A percentile compares a stretch with the other conserved stretches of the same genome.
Evolutionary conservation across 1,140 invertebrate genomes (phyloP).

Genomic region (Oryzaephilus surinamensis): DNA sequence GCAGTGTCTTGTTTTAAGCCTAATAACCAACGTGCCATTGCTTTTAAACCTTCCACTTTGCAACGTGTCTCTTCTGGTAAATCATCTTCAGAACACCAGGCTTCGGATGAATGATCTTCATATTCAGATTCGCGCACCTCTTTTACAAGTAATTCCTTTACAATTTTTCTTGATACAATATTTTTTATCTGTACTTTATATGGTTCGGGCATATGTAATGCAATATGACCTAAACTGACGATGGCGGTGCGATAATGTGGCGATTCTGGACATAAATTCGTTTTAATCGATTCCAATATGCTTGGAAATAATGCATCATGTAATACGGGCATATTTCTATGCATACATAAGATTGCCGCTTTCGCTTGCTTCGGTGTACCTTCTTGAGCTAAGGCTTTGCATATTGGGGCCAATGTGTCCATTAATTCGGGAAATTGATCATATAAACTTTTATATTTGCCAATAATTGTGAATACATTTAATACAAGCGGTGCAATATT

Average conservation of each 20-base stretch:
- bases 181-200: slow-evolving; percentile 86
- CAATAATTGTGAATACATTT: slow-evolving; percentile 76
- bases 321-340: slow-evolving; percentile 70
- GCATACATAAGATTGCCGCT: slow-evolving; percentile 87
- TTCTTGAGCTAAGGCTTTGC: slow-evolving; percentile 74
- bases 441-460: slow-evolving; percentile 72
- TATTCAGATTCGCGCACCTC: slow-evolving; percentile 47
- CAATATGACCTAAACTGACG: slow-evolving; percentile 88
- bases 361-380: slow-evolving; percentile 94
- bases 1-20: slow-evolving; percentile 81
- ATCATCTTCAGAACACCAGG: slow-evolving; percentile 82
- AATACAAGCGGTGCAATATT: slow-evolving; percentile 71
- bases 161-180: slow-evolving; percentile 89
- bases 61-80: slow-evolving; percentile 85
- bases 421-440: slow-evolving; percentile 61
- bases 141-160: slow-evolving; percentile 89
- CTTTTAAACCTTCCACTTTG: slow-evolving; percentile 90
- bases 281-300: slow-evolving; percentile 72
- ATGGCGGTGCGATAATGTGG: slow-evolving; percentile 86
- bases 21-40: slow-evolving; percentile 91
- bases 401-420: slow-evolving; percentile 67
- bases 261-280: slow-evolving; percentile 65
- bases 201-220: slow-evolving; percentile 79
- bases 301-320: slow-evolving; percentile 74
- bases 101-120: slow-evolving; percentile 37